Base-by-base conservation (phyloP, 2,797 vertebrate species). In the Siniperca undulata region DNA sequence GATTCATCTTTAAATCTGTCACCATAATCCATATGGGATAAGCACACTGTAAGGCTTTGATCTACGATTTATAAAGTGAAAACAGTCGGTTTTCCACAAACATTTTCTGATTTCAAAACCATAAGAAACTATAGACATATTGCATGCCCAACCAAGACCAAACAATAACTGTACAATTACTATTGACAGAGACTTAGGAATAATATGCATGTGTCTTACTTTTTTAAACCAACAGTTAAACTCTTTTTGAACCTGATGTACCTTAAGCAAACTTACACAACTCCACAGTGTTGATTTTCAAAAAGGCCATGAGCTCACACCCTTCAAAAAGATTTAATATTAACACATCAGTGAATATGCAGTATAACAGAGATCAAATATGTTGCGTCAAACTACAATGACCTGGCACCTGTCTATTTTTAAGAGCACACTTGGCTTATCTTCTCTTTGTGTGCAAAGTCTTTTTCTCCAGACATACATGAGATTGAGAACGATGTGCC, bases 311-410 rank as follows among this genome's bases (percentile, higher is more conserved):
- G 20, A 79, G 60, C 61, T 68, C 53, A 78, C 66, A 75, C 73
- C 78, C 14, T 70, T 85, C 82, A 81, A 53, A 75, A 36, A 12
- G 56, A 77, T 62, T 81, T 55, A 85, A 56, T 50, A 60, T 75
- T 22, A 83, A 76, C 68, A 78, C 53, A 53, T 82, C 44, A 16
- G 34, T 71, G 58, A 82, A 53, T 36, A 48, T 40, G 42, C 40
- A 40, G 50, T 34, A 36, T 27, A 38, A 55, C 34, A n/a, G 60
- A 58, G 22, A 60, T 79, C 52, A 50, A 50, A 58, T 61, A 52
- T 42, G 52, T 60, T 70, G 61, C 72, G 70, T 84, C 27, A 56
- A 79, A 80, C 81, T 40, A 75, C 17, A 76, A 70, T 60, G 70
- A 80, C 73, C 38, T 36, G 17, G 48, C 5, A 3, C 42, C 9